Evolutionary conservation across 2,797 vertebrate genomes (phyloP), one percentile per base, ranked within the genome.

Genomic region (Silurus aristotelis): DNA sequence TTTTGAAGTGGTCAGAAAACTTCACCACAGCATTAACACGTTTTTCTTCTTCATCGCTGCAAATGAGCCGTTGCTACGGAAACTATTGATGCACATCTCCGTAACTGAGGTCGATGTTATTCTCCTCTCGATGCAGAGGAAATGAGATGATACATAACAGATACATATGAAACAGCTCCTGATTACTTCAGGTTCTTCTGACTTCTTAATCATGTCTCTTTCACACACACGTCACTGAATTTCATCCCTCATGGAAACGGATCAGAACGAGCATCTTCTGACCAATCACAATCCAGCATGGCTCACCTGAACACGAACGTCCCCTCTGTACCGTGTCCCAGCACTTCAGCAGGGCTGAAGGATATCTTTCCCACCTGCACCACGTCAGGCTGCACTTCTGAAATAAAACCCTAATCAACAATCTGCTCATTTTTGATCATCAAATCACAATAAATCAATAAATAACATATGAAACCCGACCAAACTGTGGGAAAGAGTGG

Each of bases 351-450:
- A 15, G 96, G 92, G 38, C 91, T 94, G 92, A 99, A 99, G 89
- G 96, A 97, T 90, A 99, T 93, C 92, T 99, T 99, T n/a, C 98
- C 98, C 79, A 99, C 95, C 0, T 94, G 90, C 12, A 97, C 93
- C 76, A 95, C 81, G 0, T 96, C 95, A 0, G 86, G 67, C 56
- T 89, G 92, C 80, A 85, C 92, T 12, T 90, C 96, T 96, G 80
- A 20, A 83, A 52, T 10, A 52, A 52, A 52, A 7, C 1, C 48
- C 38, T 38, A 38, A 38, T 38, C 38, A 38, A 38, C 38, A 38
- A 38, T 38, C 38, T 38, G 38, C 38, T 38, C 38, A 38, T 38
- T 38, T 38, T 38, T 38, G 38, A 38, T 38, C 38, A 3, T 3
- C 38, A 38, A 38, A 38, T 38, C 38, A 38, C 38, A 38, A 38